Conservation (phyloP, 2,113 vertebrate species). For the Pampusana beccarii region DNA sequence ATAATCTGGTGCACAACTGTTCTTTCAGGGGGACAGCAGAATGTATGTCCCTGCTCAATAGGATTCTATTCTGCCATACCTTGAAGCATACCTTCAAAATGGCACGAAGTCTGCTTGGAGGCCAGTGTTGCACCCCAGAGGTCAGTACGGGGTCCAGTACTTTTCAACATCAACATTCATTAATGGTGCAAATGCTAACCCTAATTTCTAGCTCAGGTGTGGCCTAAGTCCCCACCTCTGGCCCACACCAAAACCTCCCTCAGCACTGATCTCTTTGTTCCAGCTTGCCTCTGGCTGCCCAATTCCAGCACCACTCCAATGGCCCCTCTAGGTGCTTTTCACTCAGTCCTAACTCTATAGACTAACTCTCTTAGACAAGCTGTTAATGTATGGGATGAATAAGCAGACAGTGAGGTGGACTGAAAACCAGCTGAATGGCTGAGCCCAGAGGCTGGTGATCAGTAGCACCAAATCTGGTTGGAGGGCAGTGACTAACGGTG, state of each 20-base stretch:
- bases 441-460: neutral
- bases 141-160: neutral
- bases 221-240: neutral
- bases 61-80: neutral
- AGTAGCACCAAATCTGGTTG: neutral
- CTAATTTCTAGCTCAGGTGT: neutral
- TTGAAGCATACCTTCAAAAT: neutral
- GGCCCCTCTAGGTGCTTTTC: neutral
- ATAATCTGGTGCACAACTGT: neutral
- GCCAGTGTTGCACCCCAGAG: neutral
- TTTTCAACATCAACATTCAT: neutral
- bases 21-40: neutral
- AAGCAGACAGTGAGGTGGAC: neutral
- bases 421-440: neutral
- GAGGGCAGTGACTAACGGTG: neutral
- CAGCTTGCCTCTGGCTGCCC: neutral
- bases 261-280: neutral
- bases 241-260: neutral
- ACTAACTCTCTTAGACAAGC: neutral
- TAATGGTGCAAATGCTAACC: neutral
- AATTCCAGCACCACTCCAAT: accelerated
- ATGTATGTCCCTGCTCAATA: neutral
- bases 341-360: neutral
- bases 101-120: neutral
- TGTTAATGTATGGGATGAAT: neutral